Evolutionary conservation across 2,113 vertebrate species (phyloP).

Genomic region (Trachemys scripta): DNA sequence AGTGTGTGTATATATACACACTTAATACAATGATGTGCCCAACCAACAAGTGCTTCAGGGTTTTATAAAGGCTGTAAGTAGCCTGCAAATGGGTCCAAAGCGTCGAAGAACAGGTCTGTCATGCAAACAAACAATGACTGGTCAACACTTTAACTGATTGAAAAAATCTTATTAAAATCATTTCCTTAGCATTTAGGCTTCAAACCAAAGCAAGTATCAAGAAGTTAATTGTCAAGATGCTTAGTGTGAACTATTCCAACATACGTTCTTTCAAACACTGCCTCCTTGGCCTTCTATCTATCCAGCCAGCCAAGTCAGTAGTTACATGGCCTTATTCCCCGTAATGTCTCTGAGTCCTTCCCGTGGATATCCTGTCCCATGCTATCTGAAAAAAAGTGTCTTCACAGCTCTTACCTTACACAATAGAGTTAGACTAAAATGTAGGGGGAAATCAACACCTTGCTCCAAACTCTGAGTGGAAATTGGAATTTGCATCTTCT

Average conservation of each 20-base stretch:
- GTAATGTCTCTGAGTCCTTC: background rate
- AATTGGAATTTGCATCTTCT: background rate
- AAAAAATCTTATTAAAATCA: rapidly evolving
- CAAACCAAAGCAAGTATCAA: background rate
- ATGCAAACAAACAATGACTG: rapidly evolving
- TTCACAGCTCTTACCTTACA: background rate
- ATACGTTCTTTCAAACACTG: background rate
- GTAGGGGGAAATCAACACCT: background rate
- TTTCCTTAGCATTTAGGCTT: background rate
- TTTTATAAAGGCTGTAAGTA: background rate
- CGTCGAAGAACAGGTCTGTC: rapidly evolving
- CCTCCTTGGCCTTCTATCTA: background rate
- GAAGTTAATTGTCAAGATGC: background rate
- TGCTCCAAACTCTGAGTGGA: background rate
- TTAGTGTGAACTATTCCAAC: background rate
- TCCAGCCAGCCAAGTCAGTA: background rate
- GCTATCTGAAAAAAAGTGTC: background rate
- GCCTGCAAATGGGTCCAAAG: background rate
- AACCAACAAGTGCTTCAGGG: rapidly evolving
- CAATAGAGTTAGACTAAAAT: background rate
- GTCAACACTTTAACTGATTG: background rate
- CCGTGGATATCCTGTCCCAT: too few relatives aligned
- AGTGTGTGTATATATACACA: too few relatives aligned
- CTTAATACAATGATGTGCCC: background rate
- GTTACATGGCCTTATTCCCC: too few relatives aligned